These are phyloP conservation scores for Synergus laeviventris DNA, from an alignment of 2,888 invertebrate species.

Conservation along the genomic window DNA sequence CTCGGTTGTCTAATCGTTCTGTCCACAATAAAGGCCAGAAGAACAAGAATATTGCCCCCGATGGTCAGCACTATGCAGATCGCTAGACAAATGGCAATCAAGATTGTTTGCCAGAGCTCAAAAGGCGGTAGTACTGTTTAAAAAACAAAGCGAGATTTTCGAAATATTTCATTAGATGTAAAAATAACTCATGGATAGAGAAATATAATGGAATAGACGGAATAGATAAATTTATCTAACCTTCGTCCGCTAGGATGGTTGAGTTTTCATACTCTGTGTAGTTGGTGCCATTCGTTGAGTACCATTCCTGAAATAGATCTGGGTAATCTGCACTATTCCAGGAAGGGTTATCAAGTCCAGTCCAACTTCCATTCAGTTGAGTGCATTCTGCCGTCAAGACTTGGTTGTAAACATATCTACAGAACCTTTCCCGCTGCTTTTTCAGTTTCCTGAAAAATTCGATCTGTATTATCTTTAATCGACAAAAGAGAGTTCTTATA, in stretches of 20 bases:
- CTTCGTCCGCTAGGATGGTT: slow-evolving; percentile 50
- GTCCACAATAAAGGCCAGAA: slow-evolving; percentile 96
- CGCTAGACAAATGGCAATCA: slow-evolving; percentile 91
- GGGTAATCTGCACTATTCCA: slow-evolving; percentile 75
- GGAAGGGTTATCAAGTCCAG: slow-evolving; percentile 71
- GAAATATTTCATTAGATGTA: too few species aligned
- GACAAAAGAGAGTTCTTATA: too few species aligned
- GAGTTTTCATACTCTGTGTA: slow-evolving; percentile 49
- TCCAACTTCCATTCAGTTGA: slow-evolving; percentile 77
- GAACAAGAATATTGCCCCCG: slow-evolving; percentile 95
- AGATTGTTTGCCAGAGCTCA: slow-evolving; percentile 91
- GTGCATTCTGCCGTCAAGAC: slow-evolving; percentile 81
- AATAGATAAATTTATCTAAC: slow-evolving; percentile 26
- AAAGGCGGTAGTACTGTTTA: slow-evolving; percentile 83
- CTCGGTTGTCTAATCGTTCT: slow-evolving; percentile 96
- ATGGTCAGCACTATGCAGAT: slow-evolving; percentile 94
- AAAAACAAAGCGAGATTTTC: slow-evolving; percentile 27
- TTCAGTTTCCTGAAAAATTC: slow-evolving; percentile 82
- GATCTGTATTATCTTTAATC: not conserved
- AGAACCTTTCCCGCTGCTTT: slow-evolving; percentile 85
- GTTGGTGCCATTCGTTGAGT: slow-evolving; percentile 59
- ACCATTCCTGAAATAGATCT: slow-evolving; percentile 72
- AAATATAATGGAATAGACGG: not conserved
- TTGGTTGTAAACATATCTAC: slow-evolving; percentile 82
- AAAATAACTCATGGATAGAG: too few species aligned